A percentile compares a stretch with the other conserved stretches of the same genome.
Conservation (phyloP, 2,888 invertebrate genomes). For the Neoscelio sp. region DNA sequence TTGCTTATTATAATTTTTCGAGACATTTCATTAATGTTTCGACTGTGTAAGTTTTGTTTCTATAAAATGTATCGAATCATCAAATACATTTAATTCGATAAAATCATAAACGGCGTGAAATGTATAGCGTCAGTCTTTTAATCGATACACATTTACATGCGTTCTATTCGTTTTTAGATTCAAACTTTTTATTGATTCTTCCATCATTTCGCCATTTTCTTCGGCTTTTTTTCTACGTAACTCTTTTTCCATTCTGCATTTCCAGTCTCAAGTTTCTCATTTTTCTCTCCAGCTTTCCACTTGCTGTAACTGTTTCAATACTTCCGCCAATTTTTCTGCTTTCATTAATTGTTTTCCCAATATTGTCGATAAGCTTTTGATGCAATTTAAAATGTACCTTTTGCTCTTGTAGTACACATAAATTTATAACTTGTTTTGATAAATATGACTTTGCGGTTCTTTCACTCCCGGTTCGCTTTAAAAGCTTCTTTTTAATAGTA, state of each 20-base stretch:
- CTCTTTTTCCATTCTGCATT: conserved; percentile 21
- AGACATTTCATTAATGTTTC: too few relatives aligned
- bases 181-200: conserved; percentile 28
- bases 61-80: conserved; percentile 21
- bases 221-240: not conserved
- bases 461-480: too few relatives aligned
- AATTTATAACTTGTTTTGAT: not conserved
- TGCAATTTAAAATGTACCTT: too few relatives aligned
- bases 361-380: conserved; percentile 3
- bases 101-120: conserved; percentile 27
- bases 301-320: conserved; percentile 23
- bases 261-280: not conserved
- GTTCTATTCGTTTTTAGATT: conserved; percentile 27
- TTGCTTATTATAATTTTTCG: too few relatives aligned
- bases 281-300: too few relatives aligned
- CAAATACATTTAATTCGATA: conserved; percentile 33
- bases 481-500: not conserved
- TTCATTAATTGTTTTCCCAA: conserved; percentile 22
- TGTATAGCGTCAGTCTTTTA: conserved; percentile 5
- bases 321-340: not conserved
- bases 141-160: conserved; percentile 49
- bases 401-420: not conserved
- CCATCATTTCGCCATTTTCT: conserved; percentile 20
- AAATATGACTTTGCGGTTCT: too few relatives aligned
- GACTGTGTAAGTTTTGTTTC: conserved; percentile 8